phyloP scores from a whole-genome alignment of 2,797 vertebrate genomes.

The Valencia hispanica region DNA sequence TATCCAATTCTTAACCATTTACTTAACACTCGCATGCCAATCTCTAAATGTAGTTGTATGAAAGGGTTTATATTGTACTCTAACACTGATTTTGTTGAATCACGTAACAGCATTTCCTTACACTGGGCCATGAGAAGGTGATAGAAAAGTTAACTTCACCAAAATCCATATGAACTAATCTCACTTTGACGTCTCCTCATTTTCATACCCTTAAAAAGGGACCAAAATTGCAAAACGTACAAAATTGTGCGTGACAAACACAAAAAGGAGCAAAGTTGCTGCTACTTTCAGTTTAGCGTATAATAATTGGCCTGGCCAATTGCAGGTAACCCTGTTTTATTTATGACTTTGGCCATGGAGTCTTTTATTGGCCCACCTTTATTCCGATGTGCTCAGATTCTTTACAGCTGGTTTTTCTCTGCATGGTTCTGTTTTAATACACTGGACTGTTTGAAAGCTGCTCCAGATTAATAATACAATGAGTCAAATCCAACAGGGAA shows the following conservation, averaged over 20 bases:
- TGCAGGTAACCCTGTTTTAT: not conserved
- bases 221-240: not conserved
- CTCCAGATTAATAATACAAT: too few relatives aligned
- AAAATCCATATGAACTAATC: not conserved
- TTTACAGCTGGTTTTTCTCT: not conserved
- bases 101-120: not conserved
- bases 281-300: not conserved
- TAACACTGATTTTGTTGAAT: not conserved
- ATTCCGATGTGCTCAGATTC: not conserved
- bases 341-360: not conserved
- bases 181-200: not conserved
- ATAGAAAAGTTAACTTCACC: not conserved
- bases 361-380: not conserved
- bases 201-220: not conserved
- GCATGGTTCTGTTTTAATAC: not conserved
- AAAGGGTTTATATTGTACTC: not conserved
- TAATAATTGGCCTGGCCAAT: not conserved
- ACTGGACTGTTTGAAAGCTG: not conserved
- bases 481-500: not conserved
- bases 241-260: too few relatives aligned
- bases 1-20: not conserved
- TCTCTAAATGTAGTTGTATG: not conserved
- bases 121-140: not conserved
- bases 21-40: not conserved
- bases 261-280: not conserved